Conservation (phyloP, 2,797 vertebrate species). For the Cottoperca gobio region DNA sequence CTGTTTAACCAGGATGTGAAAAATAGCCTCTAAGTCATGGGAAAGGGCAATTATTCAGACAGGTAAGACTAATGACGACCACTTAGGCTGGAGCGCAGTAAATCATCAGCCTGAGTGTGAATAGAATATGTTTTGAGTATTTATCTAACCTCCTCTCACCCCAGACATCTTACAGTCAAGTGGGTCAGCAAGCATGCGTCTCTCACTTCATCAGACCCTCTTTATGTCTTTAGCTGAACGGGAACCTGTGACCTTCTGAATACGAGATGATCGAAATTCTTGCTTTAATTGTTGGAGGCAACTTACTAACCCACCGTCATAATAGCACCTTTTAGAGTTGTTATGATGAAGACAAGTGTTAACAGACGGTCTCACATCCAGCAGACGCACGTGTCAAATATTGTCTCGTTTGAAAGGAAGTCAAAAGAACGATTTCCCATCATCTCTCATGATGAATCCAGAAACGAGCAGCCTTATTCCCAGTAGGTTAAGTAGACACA, state of each 20-base stretch:
- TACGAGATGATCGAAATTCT: not conserved
- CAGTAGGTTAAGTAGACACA: not conserved
- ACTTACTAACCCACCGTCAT: too few relatives aligned
- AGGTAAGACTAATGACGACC: slow-evolving; percentile 43
- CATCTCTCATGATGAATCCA: not conserved
- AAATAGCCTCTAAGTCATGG: slow-evolving; percentile 23
- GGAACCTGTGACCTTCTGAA: slow-evolving; percentile 6
- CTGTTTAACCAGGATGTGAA: slow-evolving; percentile 16
- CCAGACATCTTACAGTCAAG: slow-evolving; percentile 13
- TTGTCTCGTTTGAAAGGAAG: not conserved
- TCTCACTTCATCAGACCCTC: not conserved
- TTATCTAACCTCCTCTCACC: slow-evolving; percentile 19
- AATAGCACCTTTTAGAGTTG: not conserved
- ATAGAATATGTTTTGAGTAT: slow-evolving; percentile 25
- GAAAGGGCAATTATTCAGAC: slow-evolving; percentile 30
- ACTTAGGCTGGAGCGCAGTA: slow-evolving; percentile 36
- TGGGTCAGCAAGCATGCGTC: slow-evolving; percentile 5
- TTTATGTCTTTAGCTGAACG: not conserved
- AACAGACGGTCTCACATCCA: not conserved
- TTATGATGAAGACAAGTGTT: not conserved
- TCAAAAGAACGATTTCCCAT: too few relatives aligned
- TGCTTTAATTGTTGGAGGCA: not conserved
- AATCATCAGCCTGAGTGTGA: slow-evolving; percentile 68
- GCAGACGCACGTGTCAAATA: not conserved
- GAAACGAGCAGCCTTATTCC: not conserved